Evolutionary conservation across 1,140 invertebrate genomes (phyloP).

Genomic region (Drosophila sproati): DNA sequence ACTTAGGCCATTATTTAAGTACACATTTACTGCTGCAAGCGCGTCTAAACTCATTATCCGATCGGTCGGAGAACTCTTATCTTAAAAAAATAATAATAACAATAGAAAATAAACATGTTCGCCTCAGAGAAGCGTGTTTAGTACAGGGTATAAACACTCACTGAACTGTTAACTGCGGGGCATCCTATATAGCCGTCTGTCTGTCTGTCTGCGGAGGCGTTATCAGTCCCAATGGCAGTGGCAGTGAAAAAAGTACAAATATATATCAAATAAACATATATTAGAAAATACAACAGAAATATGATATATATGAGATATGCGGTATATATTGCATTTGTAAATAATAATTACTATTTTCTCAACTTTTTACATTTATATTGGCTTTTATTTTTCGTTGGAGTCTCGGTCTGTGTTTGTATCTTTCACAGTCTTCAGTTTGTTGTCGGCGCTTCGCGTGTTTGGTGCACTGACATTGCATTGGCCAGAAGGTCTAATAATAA

Average conservation of each 20-base stretch:
- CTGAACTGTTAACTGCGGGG: constrained; percentile 41
- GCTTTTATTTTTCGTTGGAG: constrained; percentile 38
- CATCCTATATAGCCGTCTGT: too few species aligned
- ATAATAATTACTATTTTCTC: constrained; percentile 71
- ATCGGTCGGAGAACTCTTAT: too few species aligned
- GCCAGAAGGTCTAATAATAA: constrained; percentile 33
- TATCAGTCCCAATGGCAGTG: constrained; percentile 33
- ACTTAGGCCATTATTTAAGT: too few species aligned
- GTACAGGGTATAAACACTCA: constrained; percentile 29
- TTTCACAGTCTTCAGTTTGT: constrained; percentile 37
- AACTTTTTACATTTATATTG: constrained; percentile 38
- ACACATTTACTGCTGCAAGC: too few species aligned
- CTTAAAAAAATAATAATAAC: background rate
- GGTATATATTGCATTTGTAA: constrained; percentile 37
- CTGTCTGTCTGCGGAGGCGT: constrained; percentile 21
- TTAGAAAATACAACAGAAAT: constrained; percentile 61
- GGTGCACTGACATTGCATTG: constrained; percentile 54
- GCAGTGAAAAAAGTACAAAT: constrained; percentile 29
- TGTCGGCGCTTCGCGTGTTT: constrained; percentile 50
- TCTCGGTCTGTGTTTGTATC: constrained; percentile 4
- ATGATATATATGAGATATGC: constrained; percentile 24
- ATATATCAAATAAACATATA: constrained; percentile 23
- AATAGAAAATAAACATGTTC: too few species aligned
- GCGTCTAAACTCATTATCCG: too few species aligned
- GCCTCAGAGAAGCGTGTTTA: background rate